Evolutionary conservation across 2,113 vertebrate genomes (phyloP).

Genomic region (Edolisoma coerulescens): DNA sequence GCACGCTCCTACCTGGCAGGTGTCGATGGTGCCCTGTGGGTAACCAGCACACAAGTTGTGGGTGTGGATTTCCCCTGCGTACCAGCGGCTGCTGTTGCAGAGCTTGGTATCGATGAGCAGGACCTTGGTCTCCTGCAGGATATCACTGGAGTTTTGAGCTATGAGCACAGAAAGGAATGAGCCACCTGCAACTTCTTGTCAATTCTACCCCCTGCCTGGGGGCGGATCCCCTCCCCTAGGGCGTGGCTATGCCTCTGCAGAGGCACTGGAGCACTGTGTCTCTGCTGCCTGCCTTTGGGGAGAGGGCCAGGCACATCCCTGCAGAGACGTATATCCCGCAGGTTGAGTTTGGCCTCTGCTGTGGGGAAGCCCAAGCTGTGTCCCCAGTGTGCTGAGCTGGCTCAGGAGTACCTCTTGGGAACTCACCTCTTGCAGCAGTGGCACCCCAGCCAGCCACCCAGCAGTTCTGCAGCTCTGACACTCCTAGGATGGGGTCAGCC

Average conservation of each 20-base stretch:
- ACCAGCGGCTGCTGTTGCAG: background rate
- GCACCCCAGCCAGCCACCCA: conserved; percentile 30
- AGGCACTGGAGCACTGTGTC: accelerated
- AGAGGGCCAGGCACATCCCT: accelerated
- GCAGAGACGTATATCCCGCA: too few relatives aligned
- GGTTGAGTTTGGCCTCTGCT: background rate
- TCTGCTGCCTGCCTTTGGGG: background rate
- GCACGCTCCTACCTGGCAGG: background rate
- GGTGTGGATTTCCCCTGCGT: accelerated
- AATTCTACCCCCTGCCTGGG: background rate
- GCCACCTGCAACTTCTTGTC: accelerated
- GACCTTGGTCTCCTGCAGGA: background rate
- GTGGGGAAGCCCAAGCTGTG: accelerated
- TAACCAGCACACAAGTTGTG: background rate
- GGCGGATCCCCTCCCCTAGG: background rate
- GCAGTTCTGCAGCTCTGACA: too few relatives aligned
- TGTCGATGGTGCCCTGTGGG: background rate
- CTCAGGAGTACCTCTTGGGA: accelerated
- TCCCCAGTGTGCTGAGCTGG: background rate
- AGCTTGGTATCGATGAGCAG: background rate
- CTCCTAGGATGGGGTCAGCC: too few relatives aligned
- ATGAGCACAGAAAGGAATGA: background rate
- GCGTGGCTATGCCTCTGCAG: background rate
- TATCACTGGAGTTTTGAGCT: accelerated
- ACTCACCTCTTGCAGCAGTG: background rate